Evolutionary conservation across 2,797 vertebrate genomes (phyloP).

Genomic region (Acanthornis magna): DNA sequence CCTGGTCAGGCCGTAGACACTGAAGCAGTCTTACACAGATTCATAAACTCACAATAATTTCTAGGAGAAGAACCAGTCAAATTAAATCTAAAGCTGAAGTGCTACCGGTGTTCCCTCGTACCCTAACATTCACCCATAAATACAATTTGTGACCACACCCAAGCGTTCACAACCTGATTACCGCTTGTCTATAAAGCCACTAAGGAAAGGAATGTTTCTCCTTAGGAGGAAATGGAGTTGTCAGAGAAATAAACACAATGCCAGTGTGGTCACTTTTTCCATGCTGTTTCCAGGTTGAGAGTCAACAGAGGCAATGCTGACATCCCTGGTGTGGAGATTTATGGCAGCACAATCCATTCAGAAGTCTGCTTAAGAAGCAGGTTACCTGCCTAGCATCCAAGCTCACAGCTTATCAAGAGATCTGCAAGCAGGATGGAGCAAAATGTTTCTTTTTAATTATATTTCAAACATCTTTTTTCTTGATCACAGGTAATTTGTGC

Average conservation of each 20-base stretch:
- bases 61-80: neutral
- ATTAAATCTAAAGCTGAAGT: neutral
- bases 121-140: neutral
- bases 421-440: neutral
- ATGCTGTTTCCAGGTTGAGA: neutral
- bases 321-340: neutral
- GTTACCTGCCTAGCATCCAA: neutral
- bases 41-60: neutral
- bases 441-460: neutral
- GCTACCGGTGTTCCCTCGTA: neutral
- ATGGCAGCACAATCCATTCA: neutral
- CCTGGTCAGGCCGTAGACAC: neutral
- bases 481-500: neutral
- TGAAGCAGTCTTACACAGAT: neutral
- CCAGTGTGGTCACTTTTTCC: neutral
- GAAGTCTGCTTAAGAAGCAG: neutral
- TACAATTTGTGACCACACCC: neutral
- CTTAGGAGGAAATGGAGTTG: neutral
- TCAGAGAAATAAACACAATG: neutral
- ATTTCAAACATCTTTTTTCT: neutral
- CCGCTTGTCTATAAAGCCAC: neutral
- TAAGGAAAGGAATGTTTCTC: neutral
- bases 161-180: neutral
- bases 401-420: neutral
- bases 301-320: neutral